Base-by-base conservation (phyloP, 2,888 invertebrate genomes). In the Lutraria lutraria region DNA sequence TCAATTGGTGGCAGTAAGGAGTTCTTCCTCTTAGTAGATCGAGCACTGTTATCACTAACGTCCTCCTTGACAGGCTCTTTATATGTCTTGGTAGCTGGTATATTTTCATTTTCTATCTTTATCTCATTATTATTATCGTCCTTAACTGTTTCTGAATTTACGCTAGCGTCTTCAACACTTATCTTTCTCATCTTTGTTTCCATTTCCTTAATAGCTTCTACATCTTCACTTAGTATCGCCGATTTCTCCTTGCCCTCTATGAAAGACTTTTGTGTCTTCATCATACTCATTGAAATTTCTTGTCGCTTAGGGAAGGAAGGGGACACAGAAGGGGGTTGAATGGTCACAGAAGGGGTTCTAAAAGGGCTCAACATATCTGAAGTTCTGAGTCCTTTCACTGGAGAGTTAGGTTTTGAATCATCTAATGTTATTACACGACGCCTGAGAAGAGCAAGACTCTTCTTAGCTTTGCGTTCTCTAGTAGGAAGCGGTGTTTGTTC, bases 231-330 rank as follows among this genome's bases (percentile, higher is more conserved):
- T 34, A 82, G 16, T 53, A 76, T n/a, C 13, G 19, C 29, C 29
- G 85, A 31, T 16, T 52, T 72, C 53, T 89, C 88, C 60, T 87
- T 88, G 0, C 76, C 76, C 56, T 87, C 90, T 31, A 88, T 13
- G 80, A 90, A 92, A 12, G 92, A 92, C 29, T 90, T 89, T 63
- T 92, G 92, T 80, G 86, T 90, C 63, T 90, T 92, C 92, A 92
- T 92, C 90, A 92, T 90, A 52, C 56, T 87, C 92, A 92, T 92
- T 1, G 90, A 90, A 16, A 92, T 92, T 16, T 88, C 90, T 85
- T 89, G 92, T 54, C 86, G 84, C 52, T 87, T 89, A 56, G 82
- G 31, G 16, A 54, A 60, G 29, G 76, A 31, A 15, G 80, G 52
- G 0, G 82, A 80, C 53, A 83, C 85, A 4, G 90, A 87, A 10